Percentiles rank a stretch among this genome's conserved stretches.
These are phyloP conservation scores for Fistularia tabacaria DNA, from an alignment of 2,797 vertebrate species.

Conservation along the genomic window DNA sequence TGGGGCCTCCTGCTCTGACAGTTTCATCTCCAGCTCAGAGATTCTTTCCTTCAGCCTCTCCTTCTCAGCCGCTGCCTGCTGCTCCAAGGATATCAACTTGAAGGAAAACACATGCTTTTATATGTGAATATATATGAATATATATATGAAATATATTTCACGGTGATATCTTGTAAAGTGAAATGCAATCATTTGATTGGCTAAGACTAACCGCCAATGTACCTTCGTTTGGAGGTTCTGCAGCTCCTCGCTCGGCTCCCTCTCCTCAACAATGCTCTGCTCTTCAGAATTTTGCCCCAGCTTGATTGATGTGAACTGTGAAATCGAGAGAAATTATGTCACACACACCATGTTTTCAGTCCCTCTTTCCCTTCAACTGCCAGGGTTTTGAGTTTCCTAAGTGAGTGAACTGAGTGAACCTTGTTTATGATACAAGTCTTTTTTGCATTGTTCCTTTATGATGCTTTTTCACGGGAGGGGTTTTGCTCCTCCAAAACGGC, in stretches of 20 bases:
- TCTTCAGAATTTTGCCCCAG: conserved; percentile 70
- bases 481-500: too few species aligned
- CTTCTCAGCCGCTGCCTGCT: conserved; percentile 56
- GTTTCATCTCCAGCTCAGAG: conserved; percentile 56
- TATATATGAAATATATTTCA: too few species aligned
- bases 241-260: conserved; percentile 71
- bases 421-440: too few species aligned
- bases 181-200: too few species aligned
- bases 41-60: conserved; percentile 65
- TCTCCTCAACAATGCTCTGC: conserved; percentile 54
- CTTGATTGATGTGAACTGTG: conserved; percentile 70
- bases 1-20: conserved; percentile 37
- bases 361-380: too few species aligned
- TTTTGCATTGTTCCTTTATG: too few species aligned
- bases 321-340: too few species aligned
- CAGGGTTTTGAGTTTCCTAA: background rate
- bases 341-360: too few species aligned
- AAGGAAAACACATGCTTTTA: conserved; percentile 5
- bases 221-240: conserved; percentile 76
- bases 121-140: too few species aligned
- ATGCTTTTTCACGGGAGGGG: too few species aligned
- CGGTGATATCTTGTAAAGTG: too few species aligned
- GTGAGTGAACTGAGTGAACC: too few species aligned
- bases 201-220: background rate
- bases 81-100: conserved; percentile 78